Evolutionary conservation across 2,888 invertebrate species (phyloP).

Genomic region (Lasiommata megera): DNA sequence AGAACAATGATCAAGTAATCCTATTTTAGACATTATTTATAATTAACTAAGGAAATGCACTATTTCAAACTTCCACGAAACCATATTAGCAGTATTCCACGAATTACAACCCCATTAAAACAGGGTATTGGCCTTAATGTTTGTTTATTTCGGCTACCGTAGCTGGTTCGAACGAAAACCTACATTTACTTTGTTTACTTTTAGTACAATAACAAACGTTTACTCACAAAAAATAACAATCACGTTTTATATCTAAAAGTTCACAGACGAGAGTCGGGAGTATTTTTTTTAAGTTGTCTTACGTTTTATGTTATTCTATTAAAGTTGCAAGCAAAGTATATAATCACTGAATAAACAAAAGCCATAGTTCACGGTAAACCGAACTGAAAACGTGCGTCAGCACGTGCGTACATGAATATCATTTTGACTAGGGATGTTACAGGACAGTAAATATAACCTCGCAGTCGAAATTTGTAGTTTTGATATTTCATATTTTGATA

Average conservation of each 20-base stretch:
- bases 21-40: not conserved
- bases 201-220: conserved; percentile 46
- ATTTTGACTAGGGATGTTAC: not conserved
- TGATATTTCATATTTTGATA: too few relatives aligned
- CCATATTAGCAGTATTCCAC: conserved; percentile 8
- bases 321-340: not conserved
- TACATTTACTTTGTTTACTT: conserved; percentile 41
- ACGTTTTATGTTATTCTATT: not conserved
- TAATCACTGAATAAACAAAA: not conserved
- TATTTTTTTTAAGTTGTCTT: conserved; percentile 45
- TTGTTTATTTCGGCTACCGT: conserved; percentile 38
- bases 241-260: conserved; percentile 23
- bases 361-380: not conserved
- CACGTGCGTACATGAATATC: conserved; percentile 6
- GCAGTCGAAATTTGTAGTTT: too few relatives aligned
- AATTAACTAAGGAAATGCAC: not conserved
- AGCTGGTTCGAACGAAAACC: conserved; percentile 27
- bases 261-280: conserved; percentile 40
- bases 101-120: conserved; percentile 25
- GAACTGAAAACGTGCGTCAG: not conserved
- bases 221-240: conserved; percentile 46
- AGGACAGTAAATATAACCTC: not conserved
- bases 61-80: conserved; percentile 13
- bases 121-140: conserved; percentile 17
- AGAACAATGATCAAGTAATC: not conserved